Conservation (phyloP, 2,113 vertebrate genomes). For the Gnathonemus longibarbis region DNA sequence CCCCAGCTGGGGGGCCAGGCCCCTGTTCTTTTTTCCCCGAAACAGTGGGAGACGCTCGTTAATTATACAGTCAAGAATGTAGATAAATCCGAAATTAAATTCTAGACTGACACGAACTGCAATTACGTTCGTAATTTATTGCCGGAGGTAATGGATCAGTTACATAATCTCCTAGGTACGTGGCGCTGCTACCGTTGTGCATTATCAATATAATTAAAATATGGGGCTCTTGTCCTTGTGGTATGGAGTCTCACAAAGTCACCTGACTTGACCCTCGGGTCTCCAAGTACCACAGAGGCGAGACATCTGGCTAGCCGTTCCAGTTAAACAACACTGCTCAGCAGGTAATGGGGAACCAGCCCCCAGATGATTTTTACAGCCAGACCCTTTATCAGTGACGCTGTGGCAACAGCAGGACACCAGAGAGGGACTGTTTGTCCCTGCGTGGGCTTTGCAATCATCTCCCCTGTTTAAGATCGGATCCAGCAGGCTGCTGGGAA, state of each 20-base stretch:
- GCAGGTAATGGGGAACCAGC: not conserved
- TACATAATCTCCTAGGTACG: not conserved
- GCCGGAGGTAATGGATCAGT: constrained; percentile 6
- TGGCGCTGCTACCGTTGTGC: not conserved
- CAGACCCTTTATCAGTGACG: not conserved
- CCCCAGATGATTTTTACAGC: not conserved
- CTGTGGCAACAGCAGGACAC: not conserved
- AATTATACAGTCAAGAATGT: not conserved
- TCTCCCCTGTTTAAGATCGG: not conserved
- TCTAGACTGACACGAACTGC: not conserved
- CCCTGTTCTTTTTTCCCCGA: not conserved
- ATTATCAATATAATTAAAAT: not conserved
- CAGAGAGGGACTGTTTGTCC: not conserved
- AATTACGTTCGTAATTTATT: constrained; percentile 5
- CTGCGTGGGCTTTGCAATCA: not conserved
- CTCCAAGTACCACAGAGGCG: not conserved
- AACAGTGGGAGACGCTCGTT: not conserved
- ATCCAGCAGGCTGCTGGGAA: not conserved
- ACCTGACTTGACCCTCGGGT: not conserved
- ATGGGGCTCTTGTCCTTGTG: not conserved
- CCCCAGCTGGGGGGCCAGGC: not conserved
- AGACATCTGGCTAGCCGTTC: not conserved
- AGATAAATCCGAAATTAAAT: not conserved
- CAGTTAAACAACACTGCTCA: not conserved
- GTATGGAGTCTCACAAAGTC: not conserved